Base-by-base conservation (phyloP, 2,113 vertebrate species). In the Nematolebias whitei region DNA sequence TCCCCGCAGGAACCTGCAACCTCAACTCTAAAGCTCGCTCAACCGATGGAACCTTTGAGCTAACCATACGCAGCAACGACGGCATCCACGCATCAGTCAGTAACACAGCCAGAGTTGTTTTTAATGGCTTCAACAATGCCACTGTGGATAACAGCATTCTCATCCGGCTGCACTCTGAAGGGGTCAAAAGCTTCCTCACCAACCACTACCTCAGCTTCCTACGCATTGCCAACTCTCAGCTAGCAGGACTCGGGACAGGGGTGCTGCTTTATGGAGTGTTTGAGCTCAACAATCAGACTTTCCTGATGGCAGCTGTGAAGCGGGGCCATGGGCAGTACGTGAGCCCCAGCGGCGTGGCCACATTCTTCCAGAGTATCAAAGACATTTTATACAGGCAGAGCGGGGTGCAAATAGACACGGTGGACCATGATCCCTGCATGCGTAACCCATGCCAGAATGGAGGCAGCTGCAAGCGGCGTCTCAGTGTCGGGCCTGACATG, bases 301-400 rank as follows among this genome's bases (percentile, higher is more conserved):
- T 96, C 75, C 83, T 98, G 29, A 93, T 95, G 94, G 95, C 93
- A 0, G 96, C 98, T 0, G 80, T 99, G 79, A 96, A 93, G 86
- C 91, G 96, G 0, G 76, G 80, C 77, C 89, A 87, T 12, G 95
- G 88, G 69, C 96, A 96, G 74, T 99, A 99, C 1, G 94, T 99
- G 49, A 98, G 90, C 69, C 94, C 96, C 76, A 96, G 96, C 0
- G 96, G 96, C 0, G 97, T 96, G 39, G 95, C 95, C 63, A 97
- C 98, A 75, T 99, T 98, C 92, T 99, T 99, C 2, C 95, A 99
- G 83, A 98, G 96, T 88, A 96, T 98, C 87, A 96, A 94, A 85
- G 97, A 98, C 22, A 78, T 94, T 56, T 89, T 99, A 45, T 89
- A 95, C 72, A 92, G 95, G 19, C 97, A 98, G 90, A 96, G 95